These are phyloP conservation scores for Lepetodrilus schrolli DNA, from an alignment of 2,888 invertebrate genomes.

Conservation along the genomic window DNA sequence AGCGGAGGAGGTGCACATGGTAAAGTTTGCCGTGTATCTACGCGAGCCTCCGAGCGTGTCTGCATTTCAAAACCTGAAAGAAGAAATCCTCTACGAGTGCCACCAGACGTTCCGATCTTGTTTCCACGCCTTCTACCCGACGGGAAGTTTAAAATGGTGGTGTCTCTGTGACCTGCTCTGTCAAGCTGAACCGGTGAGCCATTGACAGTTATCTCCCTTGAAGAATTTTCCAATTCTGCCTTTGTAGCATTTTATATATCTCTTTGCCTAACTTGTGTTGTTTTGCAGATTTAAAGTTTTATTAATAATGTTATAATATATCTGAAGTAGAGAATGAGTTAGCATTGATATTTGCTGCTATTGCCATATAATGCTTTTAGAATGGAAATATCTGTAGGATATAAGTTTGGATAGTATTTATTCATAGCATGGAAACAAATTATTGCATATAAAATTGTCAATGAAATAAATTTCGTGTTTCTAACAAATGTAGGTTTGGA, in stretches of 20 bases:
- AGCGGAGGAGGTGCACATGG: slow-evolving; percentile 79
- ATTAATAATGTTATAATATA: background rate
- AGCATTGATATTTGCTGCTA: too few relatives aligned
- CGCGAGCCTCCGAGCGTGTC: slow-evolving; percentile 51
- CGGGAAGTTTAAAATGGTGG: slow-evolving; percentile 92
- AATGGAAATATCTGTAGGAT: too few relatives aligned
- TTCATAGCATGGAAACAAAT: too few relatives aligned
- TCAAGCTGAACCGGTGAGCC: slow-evolving; percentile 69
- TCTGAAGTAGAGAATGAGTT: too few relatives aligned
- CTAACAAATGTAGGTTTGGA: too few relatives aligned
- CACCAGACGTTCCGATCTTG: slow-evolving; percentile 92
- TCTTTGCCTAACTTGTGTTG: background rate
- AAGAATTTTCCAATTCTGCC: too few relatives aligned
- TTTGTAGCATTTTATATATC: background rate
- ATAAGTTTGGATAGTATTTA: too few relatives aligned
- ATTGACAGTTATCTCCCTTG: background rate
- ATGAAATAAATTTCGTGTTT: too few relatives aligned
- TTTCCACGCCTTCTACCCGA: slow-evolving; percentile 97
- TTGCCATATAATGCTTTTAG: too few relatives aligned
- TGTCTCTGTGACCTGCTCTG: slow-evolving; percentile 84
- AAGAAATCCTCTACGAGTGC: slow-evolving; percentile 88
- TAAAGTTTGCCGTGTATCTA: slow-evolving; percentile 48
- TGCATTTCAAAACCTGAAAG: slow-evolving; percentile 59
- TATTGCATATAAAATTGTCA: too few relatives aligned
- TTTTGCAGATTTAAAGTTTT: background rate